phyloP scores from a whole-genome alignment of 2,888 invertebrate species.

The Rotaria socialis region DNA sequence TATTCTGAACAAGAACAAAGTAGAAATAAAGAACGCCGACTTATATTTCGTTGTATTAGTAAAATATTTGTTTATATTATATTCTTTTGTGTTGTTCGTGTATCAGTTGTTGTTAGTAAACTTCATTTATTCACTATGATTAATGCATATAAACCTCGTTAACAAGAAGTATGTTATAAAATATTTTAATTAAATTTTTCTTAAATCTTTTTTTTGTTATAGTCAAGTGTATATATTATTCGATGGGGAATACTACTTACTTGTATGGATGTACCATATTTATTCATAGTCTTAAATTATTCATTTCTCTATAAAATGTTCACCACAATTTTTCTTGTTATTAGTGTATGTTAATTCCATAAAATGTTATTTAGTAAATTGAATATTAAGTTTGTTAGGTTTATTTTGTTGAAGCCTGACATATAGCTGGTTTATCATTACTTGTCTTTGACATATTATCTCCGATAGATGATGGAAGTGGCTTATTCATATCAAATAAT shows the following conservation, averaged over 20 bases:
- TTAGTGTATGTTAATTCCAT: not conserved
- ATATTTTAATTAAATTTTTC: not conserved
- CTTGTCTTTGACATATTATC: conserved; percentile 42
- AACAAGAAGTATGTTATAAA: conserved; percentile 11
- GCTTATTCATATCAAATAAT: conserved; percentile 42
- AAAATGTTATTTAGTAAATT: not conserved
- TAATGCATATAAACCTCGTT: conserved; percentile 36
- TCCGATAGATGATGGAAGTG: conserved; percentile 38
- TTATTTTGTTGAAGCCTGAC: conserved; percentile 38
- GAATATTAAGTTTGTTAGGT: not conserved
- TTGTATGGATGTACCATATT: conserved; percentile 36
- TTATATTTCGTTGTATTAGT: conserved; percentile 39
- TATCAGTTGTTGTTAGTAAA: conserved; percentile 40
- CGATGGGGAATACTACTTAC: conserved; percentile 39
- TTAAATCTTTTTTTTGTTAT: not conserved
- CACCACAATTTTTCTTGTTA: conserved; percentile 22
- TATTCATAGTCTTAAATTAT: conserved; percentile 40
- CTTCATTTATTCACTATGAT: conserved; percentile 43
- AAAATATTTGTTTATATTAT: conserved; percentile 40
- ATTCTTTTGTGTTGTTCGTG: conserved; percentile 40
- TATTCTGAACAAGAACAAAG: conserved; percentile 45
- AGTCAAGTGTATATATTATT: conserved; percentile 40
- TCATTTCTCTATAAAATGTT: conserved; percentile 11
- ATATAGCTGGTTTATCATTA: conserved; percentile 39
- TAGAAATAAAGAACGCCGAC: conserved; percentile 34